Conservation (phyloP, 2,888 invertebrate genomes). For the Pegoplata infirma region DNA sequence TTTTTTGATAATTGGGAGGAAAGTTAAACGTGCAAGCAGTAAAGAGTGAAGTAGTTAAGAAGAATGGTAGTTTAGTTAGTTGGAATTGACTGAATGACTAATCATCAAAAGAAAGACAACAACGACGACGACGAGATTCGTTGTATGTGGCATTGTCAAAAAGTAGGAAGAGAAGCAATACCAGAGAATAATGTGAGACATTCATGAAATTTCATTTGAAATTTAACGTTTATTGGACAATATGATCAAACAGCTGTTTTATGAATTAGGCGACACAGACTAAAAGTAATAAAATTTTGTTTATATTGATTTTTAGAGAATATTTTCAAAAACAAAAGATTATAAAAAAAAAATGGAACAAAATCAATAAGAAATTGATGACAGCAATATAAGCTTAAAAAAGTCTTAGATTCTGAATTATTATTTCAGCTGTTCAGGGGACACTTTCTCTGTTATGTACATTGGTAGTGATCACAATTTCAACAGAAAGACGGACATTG, state of each 20-base stretch:
- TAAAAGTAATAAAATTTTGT: not conserved
- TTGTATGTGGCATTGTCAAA: not conserved
- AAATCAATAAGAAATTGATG: too few species aligned
- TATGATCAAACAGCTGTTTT: not conserved
- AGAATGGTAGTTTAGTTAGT: conserved; percentile 39
- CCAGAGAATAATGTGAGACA: not conserved
- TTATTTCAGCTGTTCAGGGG: too few species aligned
- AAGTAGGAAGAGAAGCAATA: not conserved
- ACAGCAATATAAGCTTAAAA: too few species aligned
- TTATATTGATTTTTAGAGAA: not conserved
- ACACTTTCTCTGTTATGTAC: too few species aligned
- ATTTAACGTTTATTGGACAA: not conserved
- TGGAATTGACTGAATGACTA: conserved; percentile 48
- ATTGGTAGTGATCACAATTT: too few species aligned
- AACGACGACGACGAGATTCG: too few species aligned
- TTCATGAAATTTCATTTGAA: not conserved
- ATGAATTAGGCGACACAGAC: not conserved
- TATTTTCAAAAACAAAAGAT: not conserved
- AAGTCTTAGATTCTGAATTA: too few species aligned
- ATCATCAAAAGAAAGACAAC: conserved; percentile 30
- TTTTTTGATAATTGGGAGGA: not conserved
- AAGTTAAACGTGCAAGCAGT: not conserved
- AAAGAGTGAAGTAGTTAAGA: conserved; percentile 1
- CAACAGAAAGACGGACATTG: too few species aligned
- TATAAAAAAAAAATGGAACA: too few species aligned